Base-by-base conservation (phyloP, 2,797 vertebrate genomes). In the Cirrhinus molitorella region DNA sequence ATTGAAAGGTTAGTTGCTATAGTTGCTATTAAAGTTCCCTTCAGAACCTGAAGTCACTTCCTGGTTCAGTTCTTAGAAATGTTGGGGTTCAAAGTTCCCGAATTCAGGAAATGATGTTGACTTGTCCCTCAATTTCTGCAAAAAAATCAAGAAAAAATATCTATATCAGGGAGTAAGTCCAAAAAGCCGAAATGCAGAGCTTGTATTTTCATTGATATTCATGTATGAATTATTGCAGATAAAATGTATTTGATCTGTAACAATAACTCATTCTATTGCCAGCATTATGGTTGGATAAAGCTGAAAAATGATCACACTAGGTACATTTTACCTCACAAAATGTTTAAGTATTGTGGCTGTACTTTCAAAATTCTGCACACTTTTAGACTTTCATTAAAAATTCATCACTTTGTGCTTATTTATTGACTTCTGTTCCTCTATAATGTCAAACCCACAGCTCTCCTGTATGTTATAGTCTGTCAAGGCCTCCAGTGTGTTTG, bases 401-500 rank as follows among this genome's bases (percentile, higher is more conserved):
- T 70, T n/a, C 7, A 47, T 71, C 49, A 71, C 43, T 70, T 67
- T 43, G 37, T 43, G 25, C 23, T 68, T 45, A 67, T 67, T 67
- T 7, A 25, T 70, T 17, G 23, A 67, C 37, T 40, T 45, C 2
- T 28, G 7, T 23, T 23, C 13, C 40, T 45, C 66, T 23, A 68
- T 16, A 45, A 21, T 68, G 37, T 61, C 59, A 61, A 55, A 61
- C 25, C 25, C 59, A 63, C 59, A 63, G 59, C 59, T 63, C 25
- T 31, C 11, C 21, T 43, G 34, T n/a, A 40, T 67, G 19, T 9
- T 68, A 16, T 45, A 68, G 66, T 70, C 40, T 70, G 67, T 95
- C 95, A 95, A 94, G 92, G 91, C 92, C 93, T 82, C 59, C 25
- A 17, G 59, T 61, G 57, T 72, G 65, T 75, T 61, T 71, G 65